These are phyloP conservation scores for Cyphomyrus discorhynchus DNA, from an alignment of 2,113 vertebrate species.

Conservation along the genomic window DNA sequence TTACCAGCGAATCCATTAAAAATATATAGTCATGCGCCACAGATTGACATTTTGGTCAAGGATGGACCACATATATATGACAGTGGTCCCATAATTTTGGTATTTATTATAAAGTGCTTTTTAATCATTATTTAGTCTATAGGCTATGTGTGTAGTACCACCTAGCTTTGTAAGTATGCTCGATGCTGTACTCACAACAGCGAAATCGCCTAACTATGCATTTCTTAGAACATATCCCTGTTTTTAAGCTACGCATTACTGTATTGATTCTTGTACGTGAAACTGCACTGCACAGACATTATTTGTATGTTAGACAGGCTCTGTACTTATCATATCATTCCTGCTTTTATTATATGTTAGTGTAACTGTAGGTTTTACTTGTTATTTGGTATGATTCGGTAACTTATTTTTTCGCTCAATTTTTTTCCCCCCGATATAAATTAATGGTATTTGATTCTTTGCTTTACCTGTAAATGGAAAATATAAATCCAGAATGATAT, in stretches of 20 bases:
- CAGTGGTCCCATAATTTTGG: background rate
- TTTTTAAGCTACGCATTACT: background rate
- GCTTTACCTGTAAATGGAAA: background rate
- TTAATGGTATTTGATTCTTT: background rate
- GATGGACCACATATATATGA: background rate
- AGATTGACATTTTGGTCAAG: background rate
- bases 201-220: background rate
- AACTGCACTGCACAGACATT: background rate
- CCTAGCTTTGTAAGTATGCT: background rate
- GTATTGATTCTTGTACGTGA: background rate
- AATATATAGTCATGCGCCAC: background rate
- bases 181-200: background rate
- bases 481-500: background rate
- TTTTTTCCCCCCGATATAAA: background rate
- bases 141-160: background rate
- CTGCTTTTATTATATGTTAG: background rate
- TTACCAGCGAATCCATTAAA: background rate
- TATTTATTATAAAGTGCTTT: background rate
- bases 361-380: background rate
- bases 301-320: background rate
- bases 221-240: background rate
- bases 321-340: background rate
- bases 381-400: background rate
- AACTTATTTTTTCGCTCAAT: background rate
- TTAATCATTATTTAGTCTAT: background rate